phyloP scores from a whole-genome alignment of 2,113 vertebrate genomes.

The Podarcis raffonei region DNA sequence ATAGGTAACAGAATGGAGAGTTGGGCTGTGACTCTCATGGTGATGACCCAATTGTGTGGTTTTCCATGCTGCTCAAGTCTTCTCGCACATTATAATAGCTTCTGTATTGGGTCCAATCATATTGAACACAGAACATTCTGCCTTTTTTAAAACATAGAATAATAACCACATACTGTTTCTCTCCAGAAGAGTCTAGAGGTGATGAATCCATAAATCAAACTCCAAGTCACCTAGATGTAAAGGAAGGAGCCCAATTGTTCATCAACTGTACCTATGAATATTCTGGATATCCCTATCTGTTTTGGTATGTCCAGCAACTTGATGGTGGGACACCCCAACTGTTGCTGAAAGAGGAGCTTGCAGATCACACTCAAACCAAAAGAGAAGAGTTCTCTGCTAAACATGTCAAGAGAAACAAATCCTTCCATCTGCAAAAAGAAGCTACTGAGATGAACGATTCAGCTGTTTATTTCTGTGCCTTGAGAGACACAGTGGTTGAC shows the following conservation, averaged over 20 bases:
- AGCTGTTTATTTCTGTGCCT: conserved; percentile 46
- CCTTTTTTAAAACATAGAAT: neutral
- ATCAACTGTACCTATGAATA: conserved; percentile 31
- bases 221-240: neutral
- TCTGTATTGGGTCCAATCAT: neutral
- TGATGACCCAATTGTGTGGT: no score
- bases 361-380: neutral
- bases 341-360: neutral
- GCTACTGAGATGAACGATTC: neutral
- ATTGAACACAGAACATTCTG: neutral
- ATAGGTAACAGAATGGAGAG: no score
- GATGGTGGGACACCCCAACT: neutral
- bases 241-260: neutral
- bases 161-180: neutral
- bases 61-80: no score
- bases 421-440: conserved; percentile 13
- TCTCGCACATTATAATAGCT: no score
- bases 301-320: conserved; percentile 24
- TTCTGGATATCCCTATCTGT: neutral
- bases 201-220: conserved; percentile 42
- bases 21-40: no score
- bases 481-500: conserved; percentile 14
- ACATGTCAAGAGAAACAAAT: neutral
- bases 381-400: neutral
- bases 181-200: neutral